Evolutionary conservation across 2,113 vertebrate species (phyloP).

Genomic region (human): GRCh38 chr6:160454501-160455000

Average conservation of each 20-base stretch:
- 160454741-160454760: neutral
- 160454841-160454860: neutral
- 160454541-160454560: neutral
- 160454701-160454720: neutral
- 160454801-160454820: neutral
- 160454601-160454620: neutral
- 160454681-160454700: neutral
- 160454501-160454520: neutral
- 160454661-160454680: neutral
- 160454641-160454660: neutral
- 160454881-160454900: neutral
- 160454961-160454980: neutral
- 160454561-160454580: neutral
- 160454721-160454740: neutral
- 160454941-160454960: neutral
- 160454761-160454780: neutral
- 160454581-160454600: neutral
- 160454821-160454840: neutral
- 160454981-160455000: neutral
- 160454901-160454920: neutral
- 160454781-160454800: neutral
- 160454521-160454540: neutral
- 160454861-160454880: neutral
- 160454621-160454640: neutral
- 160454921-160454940: rapidly evolving